Conservation (phyloP, 1,140 invertebrate genomes). For the Solenopsis invicta region DNA sequence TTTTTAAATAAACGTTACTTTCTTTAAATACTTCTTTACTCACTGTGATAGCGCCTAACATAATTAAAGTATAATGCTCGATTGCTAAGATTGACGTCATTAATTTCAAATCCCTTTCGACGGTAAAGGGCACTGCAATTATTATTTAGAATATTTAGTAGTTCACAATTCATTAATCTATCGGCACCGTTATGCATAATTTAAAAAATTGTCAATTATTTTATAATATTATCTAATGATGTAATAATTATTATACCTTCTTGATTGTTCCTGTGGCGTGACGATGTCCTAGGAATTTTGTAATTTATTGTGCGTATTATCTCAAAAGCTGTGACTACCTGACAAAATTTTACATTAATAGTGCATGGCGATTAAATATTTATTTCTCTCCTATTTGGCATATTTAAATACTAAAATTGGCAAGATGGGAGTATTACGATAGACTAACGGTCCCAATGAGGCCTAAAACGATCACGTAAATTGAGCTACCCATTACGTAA, state of each 20-base stretch:
- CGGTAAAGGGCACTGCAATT: constrained; percentile 76
- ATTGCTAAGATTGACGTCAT: constrained; percentile 85
- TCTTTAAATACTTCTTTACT: constrained; percentile 38
- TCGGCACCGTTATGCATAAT: neutral
- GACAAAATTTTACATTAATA: constrained; percentile 40
- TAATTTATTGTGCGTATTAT: constrained; percentile 81
- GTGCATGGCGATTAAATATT: neutral
- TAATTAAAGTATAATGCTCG: constrained; percentile 84
- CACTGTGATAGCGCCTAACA: constrained; percentile 84
- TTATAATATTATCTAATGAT: neutral
- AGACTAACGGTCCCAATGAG: constrained; percentile 85
- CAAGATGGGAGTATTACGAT: constrained; percentile 81
- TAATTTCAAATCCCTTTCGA: constrained; percentile 84
- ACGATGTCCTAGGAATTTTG: constrained; percentile 72
- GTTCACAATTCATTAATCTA: constrained; percentile 44
- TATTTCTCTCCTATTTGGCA: neutral
- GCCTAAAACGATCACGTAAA: constrained; percentile 83
- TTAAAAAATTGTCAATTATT: neutral
- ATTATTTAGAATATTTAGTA: constrained; percentile 33
- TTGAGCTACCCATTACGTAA: constrained; percentile 81
- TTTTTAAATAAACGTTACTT: neutral
- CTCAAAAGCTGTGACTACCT: constrained; percentile 83
- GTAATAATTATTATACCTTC: constrained; percentile 60
- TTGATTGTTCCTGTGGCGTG: constrained; percentile 47
- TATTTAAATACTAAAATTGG: constrained; percentile 28